Evolutionary conservation across 92 coral and sea anemone genomes (phyloP).

Genomic region (Porites rus): DNA sequence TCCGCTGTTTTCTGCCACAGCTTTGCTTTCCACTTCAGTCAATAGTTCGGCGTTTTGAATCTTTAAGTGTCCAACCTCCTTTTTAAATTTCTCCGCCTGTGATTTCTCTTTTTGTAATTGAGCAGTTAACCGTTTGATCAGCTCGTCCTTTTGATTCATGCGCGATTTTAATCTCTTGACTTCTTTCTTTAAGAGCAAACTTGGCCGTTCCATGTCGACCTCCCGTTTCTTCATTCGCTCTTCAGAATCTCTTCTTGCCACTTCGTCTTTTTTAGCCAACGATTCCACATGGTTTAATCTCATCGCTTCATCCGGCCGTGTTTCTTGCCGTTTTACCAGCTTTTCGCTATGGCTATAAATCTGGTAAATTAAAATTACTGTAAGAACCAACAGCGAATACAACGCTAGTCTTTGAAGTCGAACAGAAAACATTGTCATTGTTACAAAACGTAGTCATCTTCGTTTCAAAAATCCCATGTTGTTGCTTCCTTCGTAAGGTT

Average conservation of each 20-base stretch:
- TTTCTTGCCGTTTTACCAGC: conserved; percentile 4
- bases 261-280: background rate
- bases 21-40: conserved; percentile 47
- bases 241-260: background rate
- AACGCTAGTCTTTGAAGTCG: conserved; percentile 71
- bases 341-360: conserved; percentile 57
- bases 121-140: conserved; percentile 48
- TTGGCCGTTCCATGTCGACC: conserved; percentile 10
- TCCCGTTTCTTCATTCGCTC: conserved; percentile 12
- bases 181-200: conserved; percentile 42
- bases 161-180: conserved; percentile 56
- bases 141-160: conserved; percentile 45
- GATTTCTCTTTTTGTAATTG: conserved; percentile 43
- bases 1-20: conserved; percentile 25
- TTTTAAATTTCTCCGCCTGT: conserved; percentile 34
- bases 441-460: conserved; percentile 20
- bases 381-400: conserved; percentile 51
- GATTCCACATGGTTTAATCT: conserved; percentile 2
- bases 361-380: conserved; percentile 65
- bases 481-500: too few relatives aligned
- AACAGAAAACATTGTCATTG: conserved; percentile 79
- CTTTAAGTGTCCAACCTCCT: conserved; percentile 54
- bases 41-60: conserved; percentile 53
- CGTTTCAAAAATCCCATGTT: background rate
- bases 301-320: background rate